Evolutionary conservation across 2,888 invertebrate genomes (phyloP), one percentile per base, ranked within the genome.

Genomic region (Agriopis leucophaearia): DNA sequence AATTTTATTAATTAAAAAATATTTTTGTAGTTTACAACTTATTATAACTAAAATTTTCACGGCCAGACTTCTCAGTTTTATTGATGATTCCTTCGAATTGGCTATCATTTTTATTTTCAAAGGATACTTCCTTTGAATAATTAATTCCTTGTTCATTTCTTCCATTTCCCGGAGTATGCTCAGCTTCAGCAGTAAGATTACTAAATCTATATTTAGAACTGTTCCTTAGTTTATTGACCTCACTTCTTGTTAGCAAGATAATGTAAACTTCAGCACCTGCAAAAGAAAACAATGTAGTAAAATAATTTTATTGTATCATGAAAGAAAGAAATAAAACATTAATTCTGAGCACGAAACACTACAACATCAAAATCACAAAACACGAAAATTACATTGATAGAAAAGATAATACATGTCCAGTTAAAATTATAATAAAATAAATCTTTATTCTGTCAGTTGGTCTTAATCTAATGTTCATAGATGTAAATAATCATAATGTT

Each of bases 11-110:
- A 1, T 27, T 27, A 27, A 4, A 8, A n/a, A n/a, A n/a, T n/a
- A n/a, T n/a, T n/a, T 15, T 45, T 45, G n/a, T 44, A n/a, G n/a
- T 47, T 48, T 4, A 48, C 0, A 48, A 18, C 18, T 18, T 48
- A 18, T 48, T 48, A 18, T 48, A 48, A 48, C 36, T 36, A n/a
- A 52, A 35, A 52, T 35, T 52, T 52, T n/a, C n/a, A 35, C 27
- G 1, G 13, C 8, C 15, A 13, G 15, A 8, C n/a, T 35, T 8
- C 51, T 36, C 9, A n/a, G 36, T 36, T 52, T 52, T n/a, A 38
- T 38, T 40, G 16, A 54, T 51, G n/a, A 54, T 54, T 54, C 38
- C 54, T 40, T 16, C 38, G 15, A 54, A 54, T 15, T 38, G 54
- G 15, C 40, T 38, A 16, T 54, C 54, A 15, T 10, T 38, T 54